Conservation (phyloP, 2,113 vertebrate species). For the Pithys albifrons region DNA sequence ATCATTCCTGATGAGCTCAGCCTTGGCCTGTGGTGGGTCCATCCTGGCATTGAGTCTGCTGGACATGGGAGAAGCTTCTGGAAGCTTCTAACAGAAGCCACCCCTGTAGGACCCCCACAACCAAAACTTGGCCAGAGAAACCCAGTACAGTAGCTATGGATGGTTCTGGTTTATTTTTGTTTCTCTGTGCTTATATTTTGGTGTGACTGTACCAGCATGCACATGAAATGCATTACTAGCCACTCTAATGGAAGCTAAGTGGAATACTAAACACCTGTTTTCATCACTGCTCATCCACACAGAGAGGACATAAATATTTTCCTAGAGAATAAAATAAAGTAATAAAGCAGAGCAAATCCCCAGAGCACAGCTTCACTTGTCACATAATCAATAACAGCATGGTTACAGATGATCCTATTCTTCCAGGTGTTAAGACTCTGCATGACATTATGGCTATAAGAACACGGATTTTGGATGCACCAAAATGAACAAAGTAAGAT, state of each 20-base stretch:
- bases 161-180: background rate
- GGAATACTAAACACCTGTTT: background rate
- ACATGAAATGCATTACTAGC: background rate
- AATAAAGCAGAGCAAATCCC: background rate
- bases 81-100: too few species aligned
- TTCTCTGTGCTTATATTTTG: background rate
- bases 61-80: too few species aligned
- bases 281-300: background rate
- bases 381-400: rapidly evolving
- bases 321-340: background rate
- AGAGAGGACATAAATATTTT: background rate
- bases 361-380: background rate
- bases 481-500: background rate
- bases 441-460: background rate
- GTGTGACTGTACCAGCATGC: background rate
- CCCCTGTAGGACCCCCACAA: too few species aligned
- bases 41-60: too few species aligned
- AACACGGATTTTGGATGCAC: background rate
- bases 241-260: background rate
- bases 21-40: too few species aligned
- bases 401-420: rapidly evolving
- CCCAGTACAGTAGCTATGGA: background rate
- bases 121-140: too few species aligned
- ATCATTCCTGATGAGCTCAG: too few species aligned
- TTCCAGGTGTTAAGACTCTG: background rate